These are phyloP conservation scores for Erpetoichthys calabaricus DNA, from an alignment of 2,797 vertebrate species.

Conservation along the genomic window DNA sequence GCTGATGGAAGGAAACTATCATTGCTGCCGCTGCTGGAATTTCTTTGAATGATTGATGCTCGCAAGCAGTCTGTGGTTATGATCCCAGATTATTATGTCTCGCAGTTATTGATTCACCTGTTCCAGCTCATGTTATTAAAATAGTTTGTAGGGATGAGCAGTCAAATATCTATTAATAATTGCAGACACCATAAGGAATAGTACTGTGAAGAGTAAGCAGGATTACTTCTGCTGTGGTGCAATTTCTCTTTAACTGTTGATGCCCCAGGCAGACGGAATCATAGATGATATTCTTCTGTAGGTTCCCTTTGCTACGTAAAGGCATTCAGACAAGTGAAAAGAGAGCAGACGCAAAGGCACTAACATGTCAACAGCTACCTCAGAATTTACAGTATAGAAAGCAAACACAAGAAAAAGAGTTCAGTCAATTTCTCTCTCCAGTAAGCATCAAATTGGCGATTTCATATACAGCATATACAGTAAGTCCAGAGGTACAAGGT, in stretches of 20 bases:
- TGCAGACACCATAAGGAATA: constrained; percentile 19
- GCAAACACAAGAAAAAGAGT: too few relatives aligned
- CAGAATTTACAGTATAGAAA: too few relatives aligned
- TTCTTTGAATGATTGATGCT: constrained; percentile 17
- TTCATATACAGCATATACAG: too few relatives aligned
- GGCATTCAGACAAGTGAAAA: too few relatives aligned
- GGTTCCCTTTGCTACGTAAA: too few relatives aligned
- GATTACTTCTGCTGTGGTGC: background rate
- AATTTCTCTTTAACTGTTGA: constrained; percentile 13
- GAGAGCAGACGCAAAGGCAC: too few relatives aligned
- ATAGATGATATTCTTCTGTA: constrained; percentile 10
- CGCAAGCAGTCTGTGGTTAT: constrained; percentile 13
- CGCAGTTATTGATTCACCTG: constrained; percentile 39
- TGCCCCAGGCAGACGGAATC: constrained; percentile 36
- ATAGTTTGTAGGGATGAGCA: constrained; percentile 27
- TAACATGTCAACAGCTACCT: too few relatives aligned
- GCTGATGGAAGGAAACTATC: constrained; percentile 21
- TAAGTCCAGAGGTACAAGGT: too few relatives aligned
- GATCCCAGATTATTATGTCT: constrained; percentile 16
- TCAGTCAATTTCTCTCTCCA: too few relatives aligned
- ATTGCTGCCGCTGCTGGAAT: constrained; percentile 19
- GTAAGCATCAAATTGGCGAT: too few relatives aligned
- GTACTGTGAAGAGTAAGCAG: background rate
- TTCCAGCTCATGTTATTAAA: constrained; percentile 32
- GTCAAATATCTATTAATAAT: constrained; percentile 46